A percentile compares a stretch with the other conserved stretches of the same genome.
Evolutionary conservation across 2,888 invertebrate species (phyloP).

Genomic region (Ditylenchus weischeri): DNA sequence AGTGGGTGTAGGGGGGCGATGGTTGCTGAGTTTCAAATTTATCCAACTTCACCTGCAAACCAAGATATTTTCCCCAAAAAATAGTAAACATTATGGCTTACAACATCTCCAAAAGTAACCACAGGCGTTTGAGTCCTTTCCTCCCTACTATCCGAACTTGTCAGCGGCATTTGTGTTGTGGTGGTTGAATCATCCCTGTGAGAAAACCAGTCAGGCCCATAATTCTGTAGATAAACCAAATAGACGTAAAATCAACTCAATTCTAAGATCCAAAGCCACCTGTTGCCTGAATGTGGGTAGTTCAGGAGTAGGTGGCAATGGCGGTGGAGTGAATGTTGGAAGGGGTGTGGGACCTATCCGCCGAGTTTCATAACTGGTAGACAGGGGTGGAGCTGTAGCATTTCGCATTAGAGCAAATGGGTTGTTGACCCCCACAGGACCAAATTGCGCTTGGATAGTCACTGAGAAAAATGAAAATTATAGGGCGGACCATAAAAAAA

Average conservation of each 20-base stretch:
- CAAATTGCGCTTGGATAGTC: slow-evolving; percentile 45
- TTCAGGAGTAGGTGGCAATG: slow-evolving; percentile 25
- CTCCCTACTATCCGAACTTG: neutral
- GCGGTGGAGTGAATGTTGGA: slow-evolving; percentile 51
- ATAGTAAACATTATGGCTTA: neutral
- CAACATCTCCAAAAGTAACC: slow-evolving; percentile 14
- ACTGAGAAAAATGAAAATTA: slow-evolving; percentile 10
- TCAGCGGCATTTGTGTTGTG: neutral
- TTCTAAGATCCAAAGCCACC: slow-evolving; percentile 8
- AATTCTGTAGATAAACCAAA: slow-evolving; percentile 16
- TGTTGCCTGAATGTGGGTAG: slow-evolving; percentile 22
- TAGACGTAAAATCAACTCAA: slow-evolving; percentile 3
- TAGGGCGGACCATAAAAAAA: no score
- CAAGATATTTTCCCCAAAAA: neutral
- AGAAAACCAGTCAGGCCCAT: slow-evolving; percentile 24
- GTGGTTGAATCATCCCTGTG: no score
- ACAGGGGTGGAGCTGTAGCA: slow-evolving; percentile 16
- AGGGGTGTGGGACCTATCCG: slow-evolving; percentile 40
- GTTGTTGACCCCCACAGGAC: slow-evolving; percentile 54
- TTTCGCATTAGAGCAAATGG: slow-evolving; percentile 40
- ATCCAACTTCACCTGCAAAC: slow-evolving; percentile 13
- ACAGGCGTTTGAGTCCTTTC: slow-evolving; percentile 4
- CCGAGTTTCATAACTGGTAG: slow-evolving; percentile 24
- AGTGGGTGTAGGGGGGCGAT: neutral
- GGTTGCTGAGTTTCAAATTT: neutral